These are phyloP conservation scores for Micrasema longulum DNA, from an alignment of 1,140 invertebrate genomes.

Conservation along the genomic window DNA sequence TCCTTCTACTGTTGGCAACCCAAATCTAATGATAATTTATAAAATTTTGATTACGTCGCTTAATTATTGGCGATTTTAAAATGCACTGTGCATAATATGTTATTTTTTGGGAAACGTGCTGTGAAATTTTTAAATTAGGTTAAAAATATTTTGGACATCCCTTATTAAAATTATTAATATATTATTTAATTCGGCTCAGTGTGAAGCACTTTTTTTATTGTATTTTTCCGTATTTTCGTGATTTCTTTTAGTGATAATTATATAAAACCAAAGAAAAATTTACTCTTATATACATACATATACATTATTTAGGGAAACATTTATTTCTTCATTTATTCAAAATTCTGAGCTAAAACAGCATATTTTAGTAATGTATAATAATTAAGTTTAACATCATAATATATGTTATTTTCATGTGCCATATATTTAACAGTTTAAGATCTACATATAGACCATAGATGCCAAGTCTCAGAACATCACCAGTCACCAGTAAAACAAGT, in stretches of 20 bases:
- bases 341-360: conserved; percentile 41
- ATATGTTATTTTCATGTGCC: conserved; percentile 47
- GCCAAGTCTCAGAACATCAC: too few relatives aligned
- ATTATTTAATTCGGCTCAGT: conserved; percentile 21
- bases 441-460: too few relatives aligned
- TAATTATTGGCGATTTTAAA: conserved; percentile 32
- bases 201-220: conserved; percentile 12
- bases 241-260: conserved; percentile 54
- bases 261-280: conserved; percentile 53
- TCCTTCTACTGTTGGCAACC: conserved; percentile 44
- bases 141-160: conserved; percentile 40
- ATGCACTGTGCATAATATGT: conserved; percentile 24
- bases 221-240: conserved; percentile 45
- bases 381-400: conserved; percentile 23
- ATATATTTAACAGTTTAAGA: conserved; percentile 42
- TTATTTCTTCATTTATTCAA: conserved; percentile 47
- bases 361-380: conserved; percentile 27
- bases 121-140: conserved; percentile 48
- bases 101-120: conserved; percentile 43
- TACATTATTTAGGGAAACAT: conserved; percentile 51
- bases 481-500: too few relatives aligned
- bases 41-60: conserved; percentile 35
- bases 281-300: conserved; percentile 44
- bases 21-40: conserved; percentile 39
- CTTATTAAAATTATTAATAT: conserved; percentile 39